Percentiles rank a stretch among this genome's conserved stretches.
phyloP scores from a whole-genome alignment of 2,888 invertebrate species.

The Microctonus hyperodae region DNA sequence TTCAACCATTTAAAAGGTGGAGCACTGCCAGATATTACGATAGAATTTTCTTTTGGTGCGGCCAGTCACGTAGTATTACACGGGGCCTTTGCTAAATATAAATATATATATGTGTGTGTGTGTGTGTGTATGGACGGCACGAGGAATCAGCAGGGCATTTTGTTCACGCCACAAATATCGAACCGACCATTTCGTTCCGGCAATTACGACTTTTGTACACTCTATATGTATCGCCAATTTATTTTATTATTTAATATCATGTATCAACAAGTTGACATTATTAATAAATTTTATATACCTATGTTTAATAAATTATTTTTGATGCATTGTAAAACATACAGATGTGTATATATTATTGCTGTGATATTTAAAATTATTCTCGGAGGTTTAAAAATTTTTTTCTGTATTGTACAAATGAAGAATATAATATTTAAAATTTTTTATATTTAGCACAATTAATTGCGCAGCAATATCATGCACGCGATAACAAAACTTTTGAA shows the following conservation, averaged over 20 bases:
- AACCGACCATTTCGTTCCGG: background rate
- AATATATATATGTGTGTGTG: background rate
- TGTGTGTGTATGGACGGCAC: background rate
- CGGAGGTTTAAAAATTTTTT: background rate
- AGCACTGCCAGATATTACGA: slow-evolving; percentile 28
- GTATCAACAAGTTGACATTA: background rate
- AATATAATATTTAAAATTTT: slow-evolving; percentile 2
- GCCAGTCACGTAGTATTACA: slow-evolving; percentile 23
- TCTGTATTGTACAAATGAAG: background rate
- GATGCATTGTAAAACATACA: background rate
- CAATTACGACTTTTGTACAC: background rate
- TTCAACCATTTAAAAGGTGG: slow-evolving; percentile 24
- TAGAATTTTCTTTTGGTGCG: slow-evolving; percentile 22
- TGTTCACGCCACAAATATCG: slow-evolving; percentile 4
- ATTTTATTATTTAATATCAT: background rate
- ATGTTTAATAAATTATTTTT: background rate
- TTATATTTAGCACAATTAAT: background rate
- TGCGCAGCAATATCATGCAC: background rate
- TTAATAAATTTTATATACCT: background rate
- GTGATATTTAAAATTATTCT: too few relatives aligned
- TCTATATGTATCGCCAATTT: background rate
- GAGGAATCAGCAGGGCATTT: background rate
- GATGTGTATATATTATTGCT: background rate
- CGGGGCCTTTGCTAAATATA: background rate
- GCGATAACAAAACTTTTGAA: background rate